A percentile compares a stretch with the other conserved stretches of the same genome.
Evolutionary conservation across 2,888 invertebrate species (phyloP).

Genomic region (Timandra comae): DNA sequence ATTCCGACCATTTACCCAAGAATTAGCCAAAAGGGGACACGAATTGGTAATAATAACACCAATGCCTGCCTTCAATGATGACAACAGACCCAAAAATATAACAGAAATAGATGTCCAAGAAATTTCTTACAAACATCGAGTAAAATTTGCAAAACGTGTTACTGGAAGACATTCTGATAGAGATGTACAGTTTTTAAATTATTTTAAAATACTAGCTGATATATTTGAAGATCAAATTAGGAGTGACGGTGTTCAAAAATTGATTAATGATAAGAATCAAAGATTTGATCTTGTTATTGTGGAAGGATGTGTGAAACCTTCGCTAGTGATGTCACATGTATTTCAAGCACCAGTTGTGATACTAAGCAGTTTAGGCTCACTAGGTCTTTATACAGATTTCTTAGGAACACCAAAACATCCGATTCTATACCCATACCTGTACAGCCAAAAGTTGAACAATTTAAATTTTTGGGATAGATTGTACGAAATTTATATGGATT

Average conservation of each 20-base stretch:
- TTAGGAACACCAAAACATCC: constrained; percentile 25
- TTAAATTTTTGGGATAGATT: constrained; percentile 29
- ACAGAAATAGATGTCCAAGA: constrained; percentile 48
- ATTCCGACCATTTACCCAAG: constrained; percentile 37
- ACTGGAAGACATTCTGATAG: constrained; percentile 7
- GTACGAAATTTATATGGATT: constrained; percentile 12
- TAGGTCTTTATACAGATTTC: constrained; percentile 12
- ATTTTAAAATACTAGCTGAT: not conserved
- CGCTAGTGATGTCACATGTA: constrained; percentile 24
- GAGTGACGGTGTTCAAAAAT: constrained; percentile 20
- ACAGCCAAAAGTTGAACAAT: constrained; percentile 21
- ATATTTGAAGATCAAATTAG: not conserved
- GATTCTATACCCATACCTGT: constrained; percentile 17
- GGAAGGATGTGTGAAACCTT: constrained; percentile 25
- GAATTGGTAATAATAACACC: constrained; percentile 48
- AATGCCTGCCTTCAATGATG: constrained; percentile 32
- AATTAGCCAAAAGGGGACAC: constrained; percentile 49
- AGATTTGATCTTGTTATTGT: constrained; percentile 34
- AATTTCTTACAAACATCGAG: constrained; percentile 23
- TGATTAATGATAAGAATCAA: constrained; percentile 22
- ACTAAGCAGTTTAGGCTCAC: constrained; percentile 32
- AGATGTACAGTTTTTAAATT: not conserved
- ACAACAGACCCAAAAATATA: constrained; percentile 31
- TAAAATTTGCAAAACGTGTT: constrained; percentile 3
- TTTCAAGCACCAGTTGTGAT: constrained; percentile 34